Evolutionary conservation across 2,888 invertebrate species (phyloP), one percentile per base, ranked within the genome.

Genomic region (Tenthredo mesomela): DNA sequence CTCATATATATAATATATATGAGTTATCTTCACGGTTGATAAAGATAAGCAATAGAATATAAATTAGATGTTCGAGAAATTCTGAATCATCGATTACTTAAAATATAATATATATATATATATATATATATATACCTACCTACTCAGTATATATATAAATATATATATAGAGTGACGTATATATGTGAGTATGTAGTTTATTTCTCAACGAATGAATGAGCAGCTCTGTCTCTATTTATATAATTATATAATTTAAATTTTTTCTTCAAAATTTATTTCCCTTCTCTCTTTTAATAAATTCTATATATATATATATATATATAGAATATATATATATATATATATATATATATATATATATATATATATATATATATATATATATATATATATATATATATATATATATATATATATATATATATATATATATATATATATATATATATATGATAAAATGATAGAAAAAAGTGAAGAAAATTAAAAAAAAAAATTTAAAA

Each of bases 401-500:
- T 29, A 29, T 29, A 29, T 29, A 2, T 29, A 29, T 29, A 29
- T 29, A n/a, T 37, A 40, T n/a, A 21, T 37, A 7, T 29, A 29
- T 29, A 29, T 29, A 29, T 29, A 29, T 29, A 29, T 29, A 29
- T 29, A 29, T 29, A 29, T 1, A 29, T n/a, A 29, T n/a, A 29
- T 29, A 29, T 29, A 29, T 29, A 2, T 29, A 29, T 29, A 29
- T 29, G n/a, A 15, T 73, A n/a, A 54, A 54, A 33, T 67, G 12
- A 25, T 33, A 67, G 9, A 21, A 21, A 10, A 33, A 29, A 29
- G 40, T n/a, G n/a, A 29, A 29, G 29, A 18, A 50, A 50, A 50
- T 4, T 4, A 85, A 86, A 86, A 82, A 58, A 85, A 86, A 84
- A 80, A 65, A 75, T 86, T n/a, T 78, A 86, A 84, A 85, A 83